phyloP scores from a whole-genome alignment of 2,888 invertebrate species.

The Shargacucullia verbasci region DNA sequence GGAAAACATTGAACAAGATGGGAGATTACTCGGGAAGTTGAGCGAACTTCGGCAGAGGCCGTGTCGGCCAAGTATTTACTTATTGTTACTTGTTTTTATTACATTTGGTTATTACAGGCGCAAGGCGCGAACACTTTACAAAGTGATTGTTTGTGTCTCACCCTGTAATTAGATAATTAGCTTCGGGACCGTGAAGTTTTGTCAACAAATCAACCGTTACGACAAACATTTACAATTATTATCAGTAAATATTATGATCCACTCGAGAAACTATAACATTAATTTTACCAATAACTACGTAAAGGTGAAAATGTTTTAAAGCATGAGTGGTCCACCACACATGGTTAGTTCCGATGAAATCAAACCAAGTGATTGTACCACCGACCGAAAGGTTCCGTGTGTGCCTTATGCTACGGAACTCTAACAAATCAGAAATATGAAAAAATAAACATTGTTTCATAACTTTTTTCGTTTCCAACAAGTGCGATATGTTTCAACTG shows the following conservation, averaged over 20 bases:
- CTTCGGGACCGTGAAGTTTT: not conserved
- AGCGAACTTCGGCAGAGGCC: slow-evolving; percentile 26
- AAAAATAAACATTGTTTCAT: not conserved
- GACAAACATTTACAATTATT: not conserved
- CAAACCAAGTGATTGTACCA: not conserved
- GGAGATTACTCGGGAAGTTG: slow-evolving; percentile 48
- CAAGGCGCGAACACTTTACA: slow-evolving; percentile 12
- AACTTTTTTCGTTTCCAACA: not conserved
- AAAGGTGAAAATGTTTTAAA: not conserved
- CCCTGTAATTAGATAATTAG: not conserved
- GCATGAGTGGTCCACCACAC: too few species aligned
- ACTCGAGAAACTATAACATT: not conserved
- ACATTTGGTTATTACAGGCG: slow-evolving; percentile 17
- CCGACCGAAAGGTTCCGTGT: not conserved
- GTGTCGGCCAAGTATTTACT: slow-evolving; percentile 44
- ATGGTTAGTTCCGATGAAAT: not conserved
- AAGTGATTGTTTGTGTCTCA: slow-evolving; percentile 13
- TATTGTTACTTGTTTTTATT: slow-evolving; percentile 48
- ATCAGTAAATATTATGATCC: not conserved
- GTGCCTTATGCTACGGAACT: not conserved
- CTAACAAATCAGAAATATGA: not conserved
- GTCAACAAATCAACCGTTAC: not conserved
- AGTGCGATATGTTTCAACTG: not conserved
- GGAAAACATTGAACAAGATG: slow-evolving; percentile 47
- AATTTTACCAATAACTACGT: not conserved